Evolutionary conservation across 2,113 vertebrate species (phyloP).

Genomic region (Pelusios castaneus): DNA sequence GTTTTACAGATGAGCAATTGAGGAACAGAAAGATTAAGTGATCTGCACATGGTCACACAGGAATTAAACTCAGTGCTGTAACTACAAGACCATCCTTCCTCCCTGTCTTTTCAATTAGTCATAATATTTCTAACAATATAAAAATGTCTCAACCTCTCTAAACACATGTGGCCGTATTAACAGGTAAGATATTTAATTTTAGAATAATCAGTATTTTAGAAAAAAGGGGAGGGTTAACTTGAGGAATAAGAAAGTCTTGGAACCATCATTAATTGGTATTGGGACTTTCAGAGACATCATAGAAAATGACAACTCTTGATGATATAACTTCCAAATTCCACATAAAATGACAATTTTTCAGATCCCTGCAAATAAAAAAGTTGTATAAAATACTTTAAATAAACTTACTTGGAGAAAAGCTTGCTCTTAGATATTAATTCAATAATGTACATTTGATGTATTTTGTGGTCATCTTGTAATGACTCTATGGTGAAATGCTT

Average conservation of each 20-base stretch:
- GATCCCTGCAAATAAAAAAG: not conserved
- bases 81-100: not conserved
- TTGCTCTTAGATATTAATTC: not conserved
- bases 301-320: not conserved
- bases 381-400: not conserved
- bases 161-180: not conserved
- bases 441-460: not conserved
- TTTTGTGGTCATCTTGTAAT: not conserved
- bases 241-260: not conserved
- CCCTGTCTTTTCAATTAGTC: not conserved
- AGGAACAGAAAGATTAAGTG: not conserved
- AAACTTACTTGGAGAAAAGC: not conserved
- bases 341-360: not conserved
- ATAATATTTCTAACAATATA: not conserved
- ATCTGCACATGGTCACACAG: not conserved
- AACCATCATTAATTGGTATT: not conserved
- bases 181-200: not conserved
- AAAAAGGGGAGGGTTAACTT: not conserved
- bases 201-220: not conserved
- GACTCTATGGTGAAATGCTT: not conserved
- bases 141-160: not conserved
- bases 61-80: not conserved
- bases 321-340: not conserved
- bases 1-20: not conserved
- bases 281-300: not conserved